Evolutionary conservation across 2,888 invertebrate species (phyloP).

Genomic region (Flexamia atlantica): DNA sequence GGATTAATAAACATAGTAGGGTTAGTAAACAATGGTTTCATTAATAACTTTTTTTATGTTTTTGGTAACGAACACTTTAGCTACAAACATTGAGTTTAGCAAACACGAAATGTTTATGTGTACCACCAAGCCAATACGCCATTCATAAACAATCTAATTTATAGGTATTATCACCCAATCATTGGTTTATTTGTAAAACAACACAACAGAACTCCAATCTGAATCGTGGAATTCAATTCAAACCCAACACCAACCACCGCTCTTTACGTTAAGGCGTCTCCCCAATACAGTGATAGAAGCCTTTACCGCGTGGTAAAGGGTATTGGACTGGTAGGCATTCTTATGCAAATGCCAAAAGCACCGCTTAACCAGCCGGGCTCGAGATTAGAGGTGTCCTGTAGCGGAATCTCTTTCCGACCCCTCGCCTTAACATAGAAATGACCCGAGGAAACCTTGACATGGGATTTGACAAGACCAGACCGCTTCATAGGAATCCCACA

Average conservation of each 20-base stretch:
- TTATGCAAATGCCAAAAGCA: constrained; percentile 20
- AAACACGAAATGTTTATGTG: too few species aligned
- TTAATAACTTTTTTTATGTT: too few species aligned
- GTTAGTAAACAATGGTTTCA: too few species aligned
- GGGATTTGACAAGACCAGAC: not conserved
- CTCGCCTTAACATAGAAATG: constrained; percentile 36
- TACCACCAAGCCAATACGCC: too few species aligned
- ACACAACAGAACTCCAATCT: too few species aligned
- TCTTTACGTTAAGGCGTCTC: not conserved
- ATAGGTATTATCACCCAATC: too few species aligned
- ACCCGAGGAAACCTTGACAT: not conserved
- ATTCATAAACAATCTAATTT: too few species aligned
- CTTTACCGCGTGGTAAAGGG: not conserved
- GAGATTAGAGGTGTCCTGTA: constrained; percentile 2
- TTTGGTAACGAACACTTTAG: too few species aligned
- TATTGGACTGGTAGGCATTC: constrained; percentile 23
- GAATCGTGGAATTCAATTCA: constrained; percentile 21
- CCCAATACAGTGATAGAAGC: constrained; percentile 12
- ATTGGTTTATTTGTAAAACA: too few species aligned
- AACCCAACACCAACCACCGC: not conserved
- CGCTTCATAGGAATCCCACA: too few species aligned
- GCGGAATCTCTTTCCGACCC: constrained; percentile 4
- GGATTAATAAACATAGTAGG: too few species aligned
- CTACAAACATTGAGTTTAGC: too few species aligned
- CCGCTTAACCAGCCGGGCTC: constrained; percentile 13